Evolutionary conservation across 2,888 invertebrate species (phyloP).

Genomic region (Sphaerophoria taeniata): DNA sequence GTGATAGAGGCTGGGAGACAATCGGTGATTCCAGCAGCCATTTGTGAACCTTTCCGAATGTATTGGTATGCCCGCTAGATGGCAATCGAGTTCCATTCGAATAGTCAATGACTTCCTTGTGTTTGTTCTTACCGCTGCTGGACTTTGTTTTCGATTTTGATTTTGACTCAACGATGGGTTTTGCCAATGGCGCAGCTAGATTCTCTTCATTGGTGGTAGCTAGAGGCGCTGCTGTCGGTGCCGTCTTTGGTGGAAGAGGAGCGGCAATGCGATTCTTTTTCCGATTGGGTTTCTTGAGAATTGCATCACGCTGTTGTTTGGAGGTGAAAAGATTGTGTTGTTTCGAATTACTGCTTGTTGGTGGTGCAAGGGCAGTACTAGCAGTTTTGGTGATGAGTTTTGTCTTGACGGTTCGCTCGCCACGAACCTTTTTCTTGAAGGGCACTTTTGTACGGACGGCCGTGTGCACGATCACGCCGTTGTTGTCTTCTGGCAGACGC

Average conservation of each 20-base stretch:
- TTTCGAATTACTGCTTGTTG: conserved; percentile 25
- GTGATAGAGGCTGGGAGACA: conserved; percentile 81
- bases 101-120: conserved; percentile 91
- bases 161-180: conserved; percentile 80
- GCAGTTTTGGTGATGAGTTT: conserved; percentile 82
- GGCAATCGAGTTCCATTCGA: conserved; percentile 78
- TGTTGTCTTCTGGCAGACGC: conserved; percentile 90
- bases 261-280: conserved; percentile 83
- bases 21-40: conserved; percentile 91
- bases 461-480: conserved; percentile 91
- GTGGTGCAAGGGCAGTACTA: conserved; percentile 63
- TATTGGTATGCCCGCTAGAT: conserved; percentile 81
- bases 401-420: conserved; percentile 79
- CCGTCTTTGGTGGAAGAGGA: conserved; percentile 80
- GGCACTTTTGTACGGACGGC: conserved; percentile 94
- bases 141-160: conserved; percentile 82
- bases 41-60: conserved; percentile 91
- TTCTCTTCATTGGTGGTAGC: conserved; percentile 37
- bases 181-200: neutral
- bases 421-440: conserved; percentile 90
- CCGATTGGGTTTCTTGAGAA: conserved; percentile 80
- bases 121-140: conserved; percentile 83
- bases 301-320: conserved; percentile 76
- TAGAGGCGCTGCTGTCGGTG: conserved; percentile 23
- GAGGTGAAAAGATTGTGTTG: conserved; percentile 61